phyloP scores from a whole-genome alignment of 2,113 vertebrate species.

The Pomatorhinus ruficollis region DNA sequence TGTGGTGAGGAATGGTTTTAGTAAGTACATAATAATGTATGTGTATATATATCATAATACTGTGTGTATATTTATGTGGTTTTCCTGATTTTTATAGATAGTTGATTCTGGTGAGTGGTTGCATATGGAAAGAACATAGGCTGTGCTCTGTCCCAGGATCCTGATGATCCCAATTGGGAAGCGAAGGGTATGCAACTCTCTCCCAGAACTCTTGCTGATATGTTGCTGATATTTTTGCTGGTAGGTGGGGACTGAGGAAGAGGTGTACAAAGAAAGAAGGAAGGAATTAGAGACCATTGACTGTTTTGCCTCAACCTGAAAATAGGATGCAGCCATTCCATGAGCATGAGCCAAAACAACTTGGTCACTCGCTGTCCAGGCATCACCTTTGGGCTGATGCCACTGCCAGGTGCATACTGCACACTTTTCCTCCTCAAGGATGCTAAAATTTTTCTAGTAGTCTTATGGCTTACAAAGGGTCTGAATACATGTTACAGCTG shows the following conservation, averaged over 20 bases:
- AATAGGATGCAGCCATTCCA: accelerated
- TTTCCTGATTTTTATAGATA: neutral
- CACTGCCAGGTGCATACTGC: neutral
- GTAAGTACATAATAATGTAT: neutral
- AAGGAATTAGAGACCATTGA: neutral
- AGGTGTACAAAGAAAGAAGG: neutral
- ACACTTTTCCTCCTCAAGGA: neutral
- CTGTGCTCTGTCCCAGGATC: neutral
- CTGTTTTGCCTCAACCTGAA: neutral
- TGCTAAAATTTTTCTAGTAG: neutral
- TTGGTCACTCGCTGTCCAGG: accelerated
- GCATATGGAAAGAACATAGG: neutral
- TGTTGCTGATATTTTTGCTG: neutral
- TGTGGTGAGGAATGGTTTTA: neutral
- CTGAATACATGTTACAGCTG: neutral
- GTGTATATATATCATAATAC: neutral
- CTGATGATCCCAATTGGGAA: accelerated
- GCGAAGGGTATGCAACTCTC: accelerated
- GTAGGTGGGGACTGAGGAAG: neutral
- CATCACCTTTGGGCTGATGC: accelerated
- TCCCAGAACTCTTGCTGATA: neutral
- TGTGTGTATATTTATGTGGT: neutral
- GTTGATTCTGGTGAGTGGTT: neutral
- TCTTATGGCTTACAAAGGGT: neutral
- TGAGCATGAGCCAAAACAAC: neutral